These are phyloP conservation scores for Oreochromis niloticus DNA, from an alignment of 2,113 vertebrate genomes.

Conservation along the genomic window DNA sequence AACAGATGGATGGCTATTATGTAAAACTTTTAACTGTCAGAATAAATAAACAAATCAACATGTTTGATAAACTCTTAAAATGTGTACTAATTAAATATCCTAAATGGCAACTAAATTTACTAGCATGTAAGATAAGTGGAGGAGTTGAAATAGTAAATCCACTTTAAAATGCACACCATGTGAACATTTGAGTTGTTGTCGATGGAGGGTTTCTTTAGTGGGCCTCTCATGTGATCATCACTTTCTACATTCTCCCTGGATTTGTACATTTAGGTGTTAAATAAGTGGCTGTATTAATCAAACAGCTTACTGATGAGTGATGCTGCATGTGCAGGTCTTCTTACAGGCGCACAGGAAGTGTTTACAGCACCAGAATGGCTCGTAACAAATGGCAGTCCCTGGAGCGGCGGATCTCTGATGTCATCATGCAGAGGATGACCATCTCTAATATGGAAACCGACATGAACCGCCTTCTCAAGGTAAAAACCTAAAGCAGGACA, in stretches of 20 bases:
- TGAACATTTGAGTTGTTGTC: neutral
- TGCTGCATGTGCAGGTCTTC: constrained; percentile 70
- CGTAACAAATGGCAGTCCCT: constrained; percentile 93
- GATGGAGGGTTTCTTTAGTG: neutral
- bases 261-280: neutral
- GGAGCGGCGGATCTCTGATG: constrained; percentile 87
- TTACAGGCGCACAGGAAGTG: constrained; percentile 75
- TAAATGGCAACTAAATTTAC: neutral
- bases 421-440: constrained; percentile 97
- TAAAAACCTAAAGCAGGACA: constrained; percentile 25
- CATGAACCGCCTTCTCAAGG: constrained; percentile 96
- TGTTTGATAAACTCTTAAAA: neutral
- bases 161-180: neutral
- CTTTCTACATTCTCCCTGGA: neutral
- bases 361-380: constrained; percentile 84
- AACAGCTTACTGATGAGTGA: neutral
- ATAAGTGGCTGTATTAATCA: neutral
- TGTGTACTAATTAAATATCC: neutral
- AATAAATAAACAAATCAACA: neutral
- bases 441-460: constrained; percentile 98
- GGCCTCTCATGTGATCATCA: neutral
- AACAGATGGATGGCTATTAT: neutral
- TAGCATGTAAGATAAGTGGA: neutral
- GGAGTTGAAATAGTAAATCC: neutral
- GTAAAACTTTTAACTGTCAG: neutral